Conservation (phyloP, 2,888 invertebrate genomes). For the Caenorhabditis sp. region DNA sequence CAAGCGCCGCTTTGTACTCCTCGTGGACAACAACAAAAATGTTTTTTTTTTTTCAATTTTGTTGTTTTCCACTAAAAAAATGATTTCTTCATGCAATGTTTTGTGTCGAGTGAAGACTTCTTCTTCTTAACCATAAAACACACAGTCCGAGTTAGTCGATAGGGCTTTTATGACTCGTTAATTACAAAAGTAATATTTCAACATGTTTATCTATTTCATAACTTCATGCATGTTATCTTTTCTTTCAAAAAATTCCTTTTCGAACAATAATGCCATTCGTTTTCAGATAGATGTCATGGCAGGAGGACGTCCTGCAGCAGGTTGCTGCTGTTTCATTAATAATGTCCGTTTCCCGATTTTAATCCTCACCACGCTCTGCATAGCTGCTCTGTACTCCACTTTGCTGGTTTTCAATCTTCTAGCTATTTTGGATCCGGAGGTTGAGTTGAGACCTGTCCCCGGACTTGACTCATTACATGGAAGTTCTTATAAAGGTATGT, state of each 20-base stretch:
- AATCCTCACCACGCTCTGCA: slow-evolving; percentile 67
- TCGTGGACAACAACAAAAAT: slow-evolving; percentile 6
- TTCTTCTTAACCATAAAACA: too few species aligned
- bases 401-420: slow-evolving; percentile 75
- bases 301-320: slow-evolving; percentile 63
- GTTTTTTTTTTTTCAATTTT: slow-evolving; percentile 17
- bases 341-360: slow-evolving; percentile 74
- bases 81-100: too few species aligned
- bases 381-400: slow-evolving; percentile 74
- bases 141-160: too few species aligned
- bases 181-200: not conserved
- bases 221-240: not conserved
- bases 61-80: too few species aligned
- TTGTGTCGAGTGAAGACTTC: too few species aligned
- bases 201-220: not conserved
- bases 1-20: slow-evolving; percentile 22
- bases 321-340: slow-evolving; percentile 73
- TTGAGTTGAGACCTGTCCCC: slow-evolving; percentile 58
- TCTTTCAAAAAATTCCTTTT: not conserved
- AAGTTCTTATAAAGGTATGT: slow-evolving; percentile 52
- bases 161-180: not conserved
- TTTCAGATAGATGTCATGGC: slow-evolving; percentile 61
- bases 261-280: not conserved
- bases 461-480: slow-evolving; percentile 63
- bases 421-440: slow-evolving; percentile 66